Evolutionary conservation across 2,797 vertebrate genomes (phyloP).

Genomic region (Poecilia picta): DNA sequence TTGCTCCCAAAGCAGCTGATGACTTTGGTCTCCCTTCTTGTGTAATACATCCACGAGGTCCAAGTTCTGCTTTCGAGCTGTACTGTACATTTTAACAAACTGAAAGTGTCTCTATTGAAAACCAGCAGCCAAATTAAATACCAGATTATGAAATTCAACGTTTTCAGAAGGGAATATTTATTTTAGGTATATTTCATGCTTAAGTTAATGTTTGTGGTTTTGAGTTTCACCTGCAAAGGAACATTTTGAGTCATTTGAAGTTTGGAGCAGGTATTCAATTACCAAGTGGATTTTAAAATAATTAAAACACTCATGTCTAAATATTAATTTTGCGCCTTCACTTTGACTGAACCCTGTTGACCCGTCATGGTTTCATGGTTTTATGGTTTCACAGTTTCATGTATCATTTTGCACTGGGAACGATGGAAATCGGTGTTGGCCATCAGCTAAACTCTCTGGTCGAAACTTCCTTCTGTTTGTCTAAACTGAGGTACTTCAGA

Average conservation of each 20-base stretch:
- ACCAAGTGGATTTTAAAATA: neutral
- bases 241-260: neutral
- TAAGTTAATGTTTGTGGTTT: neutral
- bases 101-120: neutral
- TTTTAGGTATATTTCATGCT: neutral
- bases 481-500: neutral
- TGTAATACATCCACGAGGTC: neutral
- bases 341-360: neutral
- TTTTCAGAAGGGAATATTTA: neutral
- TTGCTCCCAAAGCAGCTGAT: neutral
- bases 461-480: neutral
- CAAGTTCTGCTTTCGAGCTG: neutral
- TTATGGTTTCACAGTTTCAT: neutral
- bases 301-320: too few relatives aligned
- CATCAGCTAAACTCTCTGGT: neutral
- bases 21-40: neutral
- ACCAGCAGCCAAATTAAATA: neutral
- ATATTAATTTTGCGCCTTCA: neutral
- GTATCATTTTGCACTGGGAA: neutral
- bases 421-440: neutral
- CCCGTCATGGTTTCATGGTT: neutral
- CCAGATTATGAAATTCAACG: fast-evolving
- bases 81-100: neutral
- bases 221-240: neutral
- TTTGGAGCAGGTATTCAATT: neutral